These are phyloP conservation scores for Congeria kusceri DNA, from an alignment of 2,888 invertebrate genomes.

Conservation along the genomic window DNA sequence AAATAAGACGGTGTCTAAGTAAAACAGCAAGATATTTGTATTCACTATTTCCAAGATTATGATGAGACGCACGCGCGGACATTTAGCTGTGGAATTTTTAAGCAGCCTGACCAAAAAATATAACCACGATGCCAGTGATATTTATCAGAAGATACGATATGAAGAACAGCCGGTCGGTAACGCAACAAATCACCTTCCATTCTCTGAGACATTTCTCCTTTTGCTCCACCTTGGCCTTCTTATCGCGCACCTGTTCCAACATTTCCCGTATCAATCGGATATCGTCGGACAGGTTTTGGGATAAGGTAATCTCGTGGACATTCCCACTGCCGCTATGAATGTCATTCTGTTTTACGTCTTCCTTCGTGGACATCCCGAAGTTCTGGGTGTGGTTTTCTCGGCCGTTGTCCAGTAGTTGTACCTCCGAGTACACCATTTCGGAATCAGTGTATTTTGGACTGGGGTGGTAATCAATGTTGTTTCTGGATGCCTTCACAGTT, in stretches of 20 bases:
- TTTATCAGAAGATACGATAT: constrained; percentile 79
- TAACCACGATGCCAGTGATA: constrained; percentile 76
- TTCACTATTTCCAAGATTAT: no score
- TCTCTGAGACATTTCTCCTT: constrained; percentile 78
- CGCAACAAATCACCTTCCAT: constrained; percentile 82
- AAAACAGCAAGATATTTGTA: no score
- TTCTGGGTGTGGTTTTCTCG: constrained; percentile 59
- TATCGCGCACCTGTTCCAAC: constrained; percentile 77
- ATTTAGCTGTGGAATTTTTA: constrained; percentile 13
- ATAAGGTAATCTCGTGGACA: constrained; percentile 13
- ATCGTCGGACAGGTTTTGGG: constrained; percentile 67
- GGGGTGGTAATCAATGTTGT: constrained; percentile 49
- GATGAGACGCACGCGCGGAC: no score
- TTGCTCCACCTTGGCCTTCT: constrained; percentile 77
- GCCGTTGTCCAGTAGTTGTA: constrained; percentile 74
- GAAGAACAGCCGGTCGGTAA: constrained; percentile 82
- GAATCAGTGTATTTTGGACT: constrained; percentile 55
- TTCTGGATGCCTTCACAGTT: constrained; percentile 49
- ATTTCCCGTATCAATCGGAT: constrained; percentile 79
- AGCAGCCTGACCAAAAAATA: constrained; percentile 73
- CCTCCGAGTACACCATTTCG: constrained; percentile 67
- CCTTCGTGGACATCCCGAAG: constrained; percentile 59
- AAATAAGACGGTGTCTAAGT: no score
- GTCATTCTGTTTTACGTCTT: constrained; percentile 71
- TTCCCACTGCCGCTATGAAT: constrained; percentile 48